Conservation (phyloP, 2,797 vertebrate genomes). For the Anolis apletophallus region DNA sequence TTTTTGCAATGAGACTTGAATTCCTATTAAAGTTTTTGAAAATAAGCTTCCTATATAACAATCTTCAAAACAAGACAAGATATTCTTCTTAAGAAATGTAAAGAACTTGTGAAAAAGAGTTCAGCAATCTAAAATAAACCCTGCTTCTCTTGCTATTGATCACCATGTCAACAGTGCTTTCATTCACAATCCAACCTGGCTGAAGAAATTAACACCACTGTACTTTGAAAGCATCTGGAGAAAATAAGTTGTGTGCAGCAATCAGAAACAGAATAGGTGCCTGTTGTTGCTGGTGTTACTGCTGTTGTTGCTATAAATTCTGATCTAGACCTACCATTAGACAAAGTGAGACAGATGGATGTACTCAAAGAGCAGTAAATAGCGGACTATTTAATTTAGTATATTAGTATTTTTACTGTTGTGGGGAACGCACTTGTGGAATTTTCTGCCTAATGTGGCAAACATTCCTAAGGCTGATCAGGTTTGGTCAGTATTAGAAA, state of each 20-base stretch:
- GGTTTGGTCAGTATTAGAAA: neutral
- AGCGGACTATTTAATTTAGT: neutral
- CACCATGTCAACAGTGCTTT: neutral
- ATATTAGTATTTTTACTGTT: neutral
- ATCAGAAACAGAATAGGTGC: constrained; percentile 3
- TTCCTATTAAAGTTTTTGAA: constrained; percentile 52
- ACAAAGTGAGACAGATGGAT: too few relatives aligned
- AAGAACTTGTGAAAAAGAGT: constrained; percentile 31
- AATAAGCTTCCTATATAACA: constrained; percentile 29
- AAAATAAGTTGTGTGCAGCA: constrained; percentile 29
- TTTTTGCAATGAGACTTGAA: constrained; percentile 42
- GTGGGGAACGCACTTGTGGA: neutral
- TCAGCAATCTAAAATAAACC: constrained; percentile 46
- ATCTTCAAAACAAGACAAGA: constrained; percentile 51
- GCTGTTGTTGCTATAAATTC: neutral
- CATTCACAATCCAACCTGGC: constrained; percentile 37
- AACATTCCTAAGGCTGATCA: too few relatives aligned
- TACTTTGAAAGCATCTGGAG: constrained; percentile 33
- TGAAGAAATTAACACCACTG: constrained; percentile 34
- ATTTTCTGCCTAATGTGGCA: too few relatives aligned
- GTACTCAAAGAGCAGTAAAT: neutral
- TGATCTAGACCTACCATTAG: too few relatives aligned
- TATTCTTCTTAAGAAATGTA: neutral
- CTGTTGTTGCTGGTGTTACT: neutral
- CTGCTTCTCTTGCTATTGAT: constrained; percentile 41